Evolutionary conservation across 1,140 invertebrate species (phyloP), one percentile per base, ranked within the genome.

Genomic region (Cataglyphis hispanica): DNA sequence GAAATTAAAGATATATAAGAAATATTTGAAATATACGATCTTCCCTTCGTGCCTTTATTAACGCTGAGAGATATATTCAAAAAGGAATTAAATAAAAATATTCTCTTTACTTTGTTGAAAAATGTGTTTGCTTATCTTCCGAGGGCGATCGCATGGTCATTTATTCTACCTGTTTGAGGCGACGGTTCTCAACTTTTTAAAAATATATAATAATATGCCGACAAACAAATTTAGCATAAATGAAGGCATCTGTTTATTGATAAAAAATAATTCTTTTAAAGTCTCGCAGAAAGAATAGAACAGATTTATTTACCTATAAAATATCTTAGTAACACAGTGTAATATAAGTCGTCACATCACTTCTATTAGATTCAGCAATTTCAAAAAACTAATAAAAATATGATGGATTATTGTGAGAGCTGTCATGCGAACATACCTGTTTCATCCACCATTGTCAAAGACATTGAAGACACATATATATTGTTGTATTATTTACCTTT

Each of bases 131-230:
- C 77, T 80, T 80, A 80, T 80, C 77, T 80, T 56, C 50, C 63
- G 64, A 69, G 16, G 63, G 50, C 46, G 77, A 80, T 80, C 77
- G 76, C 43, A 46, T 43, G 40, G 66, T 80, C 76, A 80, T 69
- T 80, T 80, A 80, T 80, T 69, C 64, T 80, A 60, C 63, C 77
- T 69, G 77, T 69, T 80, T 69, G 77, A 56, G 64, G 5, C 77
- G 46, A 40, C 31, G 77, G 77, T 67, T 69, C 77, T 80, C 77
- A 80, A 80, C 77, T 80, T 80, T 80, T 80, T 69, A 16, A 69
- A 80, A 67, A 16, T 22, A 34, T 37, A 19, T 56, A 43, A 40
- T 69, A 43, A 56, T 69, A 69, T 69, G 27, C 22, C 22, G 46
- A 8, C 13, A 53, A 64, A 25, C 19, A 67, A 16, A 5, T 31